Base-by-base conservation (phyloP, 2,113 vertebrate genomes). In the Corydoras sp. region DNA sequence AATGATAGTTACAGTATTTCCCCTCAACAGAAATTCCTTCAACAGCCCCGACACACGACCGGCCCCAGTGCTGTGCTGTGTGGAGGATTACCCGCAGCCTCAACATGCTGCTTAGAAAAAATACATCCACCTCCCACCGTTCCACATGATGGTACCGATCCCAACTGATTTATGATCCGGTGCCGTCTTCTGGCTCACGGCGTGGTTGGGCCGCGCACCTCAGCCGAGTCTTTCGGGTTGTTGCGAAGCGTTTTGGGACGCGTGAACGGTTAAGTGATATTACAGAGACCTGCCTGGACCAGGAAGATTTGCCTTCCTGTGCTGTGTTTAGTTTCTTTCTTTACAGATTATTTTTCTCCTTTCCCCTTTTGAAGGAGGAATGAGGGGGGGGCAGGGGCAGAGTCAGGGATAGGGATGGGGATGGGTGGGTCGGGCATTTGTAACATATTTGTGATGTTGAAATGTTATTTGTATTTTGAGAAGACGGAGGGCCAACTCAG, bases 281-380 rank as follows among this genome's bases (percentile, higher is more conserved):
- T 61, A 31, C 31, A 53, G 29, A 64, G 50, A 74, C 58, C 53
- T 73, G 24, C 24, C 31, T 65, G 65, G 68, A 73, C 72, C 58
- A 12, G 79, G 60, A 74, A 68, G 54, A 55, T 73, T 77, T 70
- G 67, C 58, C 61, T 72, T 75, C 69, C 74, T 78, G 74, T 53
- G 58, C 58, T 65, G 55, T 80, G 72, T 67, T 79, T 79, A 62
- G 65, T 62, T 71, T 32, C 29, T 76, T 72, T 72, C 59, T 70
- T 66, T 43, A 66, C 31, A n/a, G 53, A 73, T 60, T 75, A 18
- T 68, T 68, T 49, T 68, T 43, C 35, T 68, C 65, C 4, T 18
- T 4, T 48, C 30, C 51, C 12, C 56, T 64, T 54, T 69, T 51
- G 35, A 43, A 43, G 35, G 7, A 43, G 7, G 35, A 8, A 43